Conservation (phyloP, 2,797 vertebrate species). For the Mus caroli region DNA sequence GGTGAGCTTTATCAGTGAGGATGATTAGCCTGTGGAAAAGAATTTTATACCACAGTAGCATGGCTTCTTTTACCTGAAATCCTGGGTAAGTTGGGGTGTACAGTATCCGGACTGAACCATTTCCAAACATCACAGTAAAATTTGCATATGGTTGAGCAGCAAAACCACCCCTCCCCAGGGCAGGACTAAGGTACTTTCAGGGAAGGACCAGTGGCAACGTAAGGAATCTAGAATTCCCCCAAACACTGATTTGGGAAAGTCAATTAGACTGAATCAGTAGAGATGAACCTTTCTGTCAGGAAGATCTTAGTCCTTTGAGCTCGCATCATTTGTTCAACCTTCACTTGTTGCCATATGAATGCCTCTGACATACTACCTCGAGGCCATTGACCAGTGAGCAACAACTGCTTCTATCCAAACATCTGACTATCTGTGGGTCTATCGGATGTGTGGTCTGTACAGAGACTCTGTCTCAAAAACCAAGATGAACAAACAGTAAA, state of each 20-base stretch:
- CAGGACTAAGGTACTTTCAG: not conserved
- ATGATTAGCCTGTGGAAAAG: constrained; percentile 52
- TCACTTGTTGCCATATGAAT: not conserved
- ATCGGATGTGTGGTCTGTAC: no score
- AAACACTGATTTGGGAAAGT: not conserved
- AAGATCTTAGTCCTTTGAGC: not conserved
- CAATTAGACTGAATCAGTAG: not conserved
- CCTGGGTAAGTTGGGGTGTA: not conserved
- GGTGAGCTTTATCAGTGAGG: constrained; percentile 46
- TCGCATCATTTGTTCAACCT: not conserved
- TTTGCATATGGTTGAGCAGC: not conserved
- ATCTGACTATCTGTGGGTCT: not conserved
- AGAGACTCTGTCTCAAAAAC: not conserved
- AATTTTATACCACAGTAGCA: not conserved
- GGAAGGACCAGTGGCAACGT: not conserved
- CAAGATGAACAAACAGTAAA: not conserved
- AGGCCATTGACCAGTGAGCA: not conserved
- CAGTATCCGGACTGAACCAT: not conserved
- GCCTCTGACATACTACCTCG: not conserved
- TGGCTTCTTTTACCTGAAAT: constrained; percentile 29
- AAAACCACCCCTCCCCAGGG: not conserved
- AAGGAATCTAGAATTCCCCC: not conserved
- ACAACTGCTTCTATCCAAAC: not conserved
- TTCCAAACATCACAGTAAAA: constrained; percentile 7
- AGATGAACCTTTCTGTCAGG: not conserved